Evolutionary conservation across 2,113 vertebrate genomes (phyloP), one percentile per base, ranked within the genome.

Genomic region (Tyrannus savana): DNA sequence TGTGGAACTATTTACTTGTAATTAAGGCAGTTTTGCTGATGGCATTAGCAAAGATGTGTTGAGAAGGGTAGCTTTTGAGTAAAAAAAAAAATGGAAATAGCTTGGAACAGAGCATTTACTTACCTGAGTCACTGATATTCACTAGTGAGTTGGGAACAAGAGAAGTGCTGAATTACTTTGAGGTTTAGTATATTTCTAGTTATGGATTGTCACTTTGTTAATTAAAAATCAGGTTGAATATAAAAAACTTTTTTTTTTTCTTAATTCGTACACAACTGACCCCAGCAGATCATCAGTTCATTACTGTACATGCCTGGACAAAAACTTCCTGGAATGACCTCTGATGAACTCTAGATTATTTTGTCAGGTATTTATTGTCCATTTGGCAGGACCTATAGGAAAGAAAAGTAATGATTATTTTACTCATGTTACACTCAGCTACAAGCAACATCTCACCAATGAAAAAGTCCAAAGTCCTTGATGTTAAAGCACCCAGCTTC

Each of bases 361-460:
- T 53, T 94, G 52, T 87, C 87, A 93, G 90, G 93, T 84, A 96
- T 94, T 92, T 95, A 81, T 89, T 94, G 92, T 69, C 55, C 85
- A 53, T 78, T 91, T 84, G 76, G 39, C 35, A 60, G 35, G 44
- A 60, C 31, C 44, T n/a, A 1, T 7, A 73, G 75, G 81, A 86
- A 49, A 60, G 22, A 74, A 41, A 22, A 80, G 37, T 35, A 78
- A 82, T 72, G 35, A 28, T 37, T 94, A 89, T 14, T 59, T 41
- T 24, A 4, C 25, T 75, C 25, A 4, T 17, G n/a, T 84, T 74
- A 52, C 33, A 59, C 75, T 80, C 35, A 67, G 23, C 73, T 67
- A 67, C 39, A 86, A 90, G 53, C 62, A 73, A 42, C 37, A 53
- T 62, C 59, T 73, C 35, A 59, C 21, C 44, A 60, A n/a, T 17